Conservation (phyloP, 2,113 vertebrate species). For the Pycnonotus jocosus region DNA sequence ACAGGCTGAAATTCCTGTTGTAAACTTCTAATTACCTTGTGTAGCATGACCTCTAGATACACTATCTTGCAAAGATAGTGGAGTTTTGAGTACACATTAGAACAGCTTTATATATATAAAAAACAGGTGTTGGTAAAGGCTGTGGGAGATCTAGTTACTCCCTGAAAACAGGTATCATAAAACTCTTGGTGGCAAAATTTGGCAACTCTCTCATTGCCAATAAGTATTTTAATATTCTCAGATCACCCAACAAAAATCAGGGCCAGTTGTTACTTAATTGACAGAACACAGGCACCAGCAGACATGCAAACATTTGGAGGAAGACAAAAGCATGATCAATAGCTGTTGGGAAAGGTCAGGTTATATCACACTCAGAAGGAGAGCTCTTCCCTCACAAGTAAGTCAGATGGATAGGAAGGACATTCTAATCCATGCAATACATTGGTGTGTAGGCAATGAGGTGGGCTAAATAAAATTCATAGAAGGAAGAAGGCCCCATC, state of each 20-base stretch:
- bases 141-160: background rate
- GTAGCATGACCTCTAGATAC: background rate
- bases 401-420: background rate
- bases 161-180: background rate
- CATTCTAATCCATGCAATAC: background rate
- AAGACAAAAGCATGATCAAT: background rate
- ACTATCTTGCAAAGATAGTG: background rate
- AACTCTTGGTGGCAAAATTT: background rate
- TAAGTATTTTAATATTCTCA: background rate
- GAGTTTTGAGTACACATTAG: background rate
- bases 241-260: background rate
- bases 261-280: background rate
- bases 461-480: background rate
- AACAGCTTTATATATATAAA: background rate
- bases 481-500: background rate
- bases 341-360: background rate
- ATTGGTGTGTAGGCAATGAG: background rate
- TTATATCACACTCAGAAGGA: background rate
- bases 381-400: background rate
- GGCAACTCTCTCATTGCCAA: background rate
- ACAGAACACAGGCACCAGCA: background rate
- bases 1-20: background rate
- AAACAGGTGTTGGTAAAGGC: background rate
- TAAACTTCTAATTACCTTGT: background rate
- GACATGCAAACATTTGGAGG: background rate